phyloP scores from a whole-genome alignment of 2,113 vertebrate genomes.

The Nesoenas mayeri region DNA sequence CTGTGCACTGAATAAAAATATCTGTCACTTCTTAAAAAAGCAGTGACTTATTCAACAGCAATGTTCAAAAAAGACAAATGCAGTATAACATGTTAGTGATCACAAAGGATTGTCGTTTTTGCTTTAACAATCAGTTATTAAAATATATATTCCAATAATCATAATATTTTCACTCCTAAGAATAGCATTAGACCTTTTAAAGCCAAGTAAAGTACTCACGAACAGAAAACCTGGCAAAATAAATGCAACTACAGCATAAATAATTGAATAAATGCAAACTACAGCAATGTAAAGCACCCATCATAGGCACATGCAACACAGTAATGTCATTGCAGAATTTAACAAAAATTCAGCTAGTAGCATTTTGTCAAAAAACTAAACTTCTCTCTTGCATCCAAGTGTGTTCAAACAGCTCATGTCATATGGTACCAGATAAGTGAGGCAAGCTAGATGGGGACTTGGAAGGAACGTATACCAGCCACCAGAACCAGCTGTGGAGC shows the following conservation, averaged over 20 bases:
- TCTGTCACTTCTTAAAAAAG: background rate
- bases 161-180: background rate
- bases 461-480: background rate
- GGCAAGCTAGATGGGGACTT: background rate
- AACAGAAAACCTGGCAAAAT: background rate
- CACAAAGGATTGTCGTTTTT: background rate
- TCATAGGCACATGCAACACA: fast-evolving
- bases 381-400: background rate
- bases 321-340: background rate
- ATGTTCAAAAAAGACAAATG: background rate
- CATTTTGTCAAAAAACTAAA: background rate
- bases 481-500: background rate
- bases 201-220: background rate
- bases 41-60: background rate
- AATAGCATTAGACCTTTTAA: background rate
- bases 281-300: background rate
- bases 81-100: background rate
- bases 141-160: background rate
- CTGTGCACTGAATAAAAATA: conserved; percentile 35
- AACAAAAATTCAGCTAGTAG: background rate
- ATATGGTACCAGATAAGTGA: fast-evolving
- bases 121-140: background rate
- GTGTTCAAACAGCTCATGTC: background rate
- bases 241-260: background rate
- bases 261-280: background rate